Evolutionary conservation across 2,888 invertebrate genomes (phyloP), one percentile per base, ranked within the genome.

Genomic region (Agrochola macilenta): DNA sequence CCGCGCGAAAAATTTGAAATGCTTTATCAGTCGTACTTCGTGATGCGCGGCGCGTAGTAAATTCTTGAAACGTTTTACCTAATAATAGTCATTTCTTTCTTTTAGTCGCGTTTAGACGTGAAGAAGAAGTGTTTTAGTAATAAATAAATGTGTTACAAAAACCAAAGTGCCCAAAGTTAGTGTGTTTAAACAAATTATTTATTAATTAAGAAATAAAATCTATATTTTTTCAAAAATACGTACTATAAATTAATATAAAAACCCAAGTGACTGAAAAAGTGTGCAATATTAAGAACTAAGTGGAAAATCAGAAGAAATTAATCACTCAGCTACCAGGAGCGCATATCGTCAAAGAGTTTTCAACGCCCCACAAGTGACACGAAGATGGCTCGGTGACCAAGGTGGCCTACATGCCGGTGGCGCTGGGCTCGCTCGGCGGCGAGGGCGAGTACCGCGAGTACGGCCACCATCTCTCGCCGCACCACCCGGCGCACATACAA

Each of bases 361-460:
- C 23, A 57, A 46, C 58, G 78, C 81, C 60, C 68, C 63, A 73
- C 72, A 83, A 83, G 83, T 83, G 82, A 88, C 83, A 88, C 90
- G 85, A 90, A 95, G 86, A 90, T 95, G 97, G 94, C 95, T 94
- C 97, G 97, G 97, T 97, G 97, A 97, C 97, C 97, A 97, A 96
- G 91, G 97, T 97, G 97, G 97, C 97, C 95, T 97, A 97, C 96
- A 97, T 97, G 97, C 97, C 96, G 89, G 97, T 97, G 95, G 97
- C 97, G 96, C 97, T 97, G 97, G 97, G 97, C 97, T 97, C 97
- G 96, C 96, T 97, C 96, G 97, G 97, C 97, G 97, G 97, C 97
- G 97, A 97, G 97, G 97, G 97, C 97, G 97, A 97, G 97, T 97
- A 95, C 96, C 97, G 94, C 85, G 95, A 94, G 92, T 96, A 94